phyloP scores from a whole-genome alignment of 2,113 vertebrate genomes.

The Entelurus aequoreus region DNA sequence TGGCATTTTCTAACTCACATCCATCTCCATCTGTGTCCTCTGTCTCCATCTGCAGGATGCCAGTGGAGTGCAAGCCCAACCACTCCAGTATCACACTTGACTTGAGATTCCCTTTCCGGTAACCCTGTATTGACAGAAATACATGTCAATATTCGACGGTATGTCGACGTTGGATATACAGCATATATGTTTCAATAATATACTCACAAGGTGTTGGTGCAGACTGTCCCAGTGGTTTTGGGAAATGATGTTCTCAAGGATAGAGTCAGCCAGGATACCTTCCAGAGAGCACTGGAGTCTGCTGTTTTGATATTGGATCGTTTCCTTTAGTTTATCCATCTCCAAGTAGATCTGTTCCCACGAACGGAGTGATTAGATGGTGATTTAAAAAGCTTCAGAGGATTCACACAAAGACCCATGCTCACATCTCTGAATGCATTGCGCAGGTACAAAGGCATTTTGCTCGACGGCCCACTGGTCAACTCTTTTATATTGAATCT shows the following conservation, averaged over 20 bases:
- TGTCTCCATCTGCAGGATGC: constrained; percentile 64
- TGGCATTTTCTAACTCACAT: constrained; percentile 58
- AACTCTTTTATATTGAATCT: constrained; percentile 79
- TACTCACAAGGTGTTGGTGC: constrained; percentile 46
- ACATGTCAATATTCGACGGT: not conserved
- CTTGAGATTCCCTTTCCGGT: constrained; percentile 29
- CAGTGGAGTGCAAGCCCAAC: constrained; percentile 74
- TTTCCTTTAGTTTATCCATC: constrained; percentile 61
- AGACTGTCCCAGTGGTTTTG: constrained; percentile 76
- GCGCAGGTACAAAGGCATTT: constrained; percentile 63
- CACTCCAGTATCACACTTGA: constrained; percentile 79
- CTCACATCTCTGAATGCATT: constrained; percentile 71
- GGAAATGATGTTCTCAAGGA: constrained; percentile 68
- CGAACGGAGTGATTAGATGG: not conserved
- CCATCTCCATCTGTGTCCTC: constrained; percentile 42
- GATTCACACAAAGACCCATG: not conserved
- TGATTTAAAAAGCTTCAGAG: not conserved
- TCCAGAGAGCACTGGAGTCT: constrained; percentile 70
- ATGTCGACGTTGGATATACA: not conserved
- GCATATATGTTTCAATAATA: not conserved
- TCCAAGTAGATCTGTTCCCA: constrained; percentile 67
- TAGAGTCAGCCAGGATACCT: constrained; percentile 71
- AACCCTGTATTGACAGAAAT: constrained; percentile 56
- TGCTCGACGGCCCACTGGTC: constrained; percentile 33
- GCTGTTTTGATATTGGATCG: constrained; percentile 47